phyloP scores from a whole-genome alignment of 2,113 vertebrate species.

The Lagopus muta region DNA sequence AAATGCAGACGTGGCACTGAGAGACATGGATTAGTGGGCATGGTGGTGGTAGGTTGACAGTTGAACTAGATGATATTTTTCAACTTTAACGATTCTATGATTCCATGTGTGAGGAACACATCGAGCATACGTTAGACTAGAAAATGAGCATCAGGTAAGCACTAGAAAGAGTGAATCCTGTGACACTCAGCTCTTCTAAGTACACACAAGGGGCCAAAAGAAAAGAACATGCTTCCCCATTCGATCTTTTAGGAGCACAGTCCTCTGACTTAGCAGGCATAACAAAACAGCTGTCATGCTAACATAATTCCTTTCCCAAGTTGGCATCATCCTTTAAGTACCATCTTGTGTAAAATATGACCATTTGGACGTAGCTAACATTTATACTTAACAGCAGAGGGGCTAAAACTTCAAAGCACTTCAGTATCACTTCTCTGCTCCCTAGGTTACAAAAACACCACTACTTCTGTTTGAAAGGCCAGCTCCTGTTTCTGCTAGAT shows the following conservation, averaged over 20 bases:
- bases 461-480: neutral
- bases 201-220: neutral
- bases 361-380: neutral
- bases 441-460: neutral
- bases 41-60: no score
- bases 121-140: neutral
- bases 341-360: neutral
- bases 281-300: neutral
- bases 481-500: conserved; percentile 1
- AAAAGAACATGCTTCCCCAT: neutral
- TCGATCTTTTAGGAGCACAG: neutral
- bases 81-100: no score
- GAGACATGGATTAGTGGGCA: no score
- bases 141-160: neutral
- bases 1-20: no score
- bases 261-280: neutral
- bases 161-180: neutral
- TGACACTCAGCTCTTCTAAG: neutral
- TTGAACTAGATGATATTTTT: no score
- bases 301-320: conserved; percentile 13
- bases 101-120: neutral
- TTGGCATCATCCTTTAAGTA: neutral
- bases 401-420: neutral
- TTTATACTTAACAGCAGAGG: neutral
- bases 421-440: neutral